Evolutionary conservation across 2,797 vertebrate genomes (phyloP).

Genomic region (Bovichtus diacanthus): DNA sequence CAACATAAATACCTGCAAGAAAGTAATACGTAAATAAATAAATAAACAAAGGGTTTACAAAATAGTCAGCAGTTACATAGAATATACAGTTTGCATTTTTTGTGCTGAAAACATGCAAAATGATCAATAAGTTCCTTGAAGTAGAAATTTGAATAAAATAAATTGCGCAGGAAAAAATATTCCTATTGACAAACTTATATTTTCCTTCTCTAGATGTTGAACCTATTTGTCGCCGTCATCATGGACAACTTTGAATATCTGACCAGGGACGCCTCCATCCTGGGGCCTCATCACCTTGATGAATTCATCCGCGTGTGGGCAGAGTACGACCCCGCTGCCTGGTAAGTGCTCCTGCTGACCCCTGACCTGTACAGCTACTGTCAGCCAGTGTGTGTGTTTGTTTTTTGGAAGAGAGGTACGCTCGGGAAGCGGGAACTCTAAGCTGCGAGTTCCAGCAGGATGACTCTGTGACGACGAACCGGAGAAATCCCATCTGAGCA

Average conservation of each 20-base stretch:
- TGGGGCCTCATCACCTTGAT: conserved; percentile 97
- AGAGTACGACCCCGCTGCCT: conserved; percentile 97
- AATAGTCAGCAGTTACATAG: neutral
- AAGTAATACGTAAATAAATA: no score
- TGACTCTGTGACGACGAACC: conserved; percentile 31
- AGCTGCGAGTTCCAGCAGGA: conserved; percentile 49
- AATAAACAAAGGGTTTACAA: neutral
- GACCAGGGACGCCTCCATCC: conserved; percentile 97
- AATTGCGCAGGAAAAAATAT: no score
- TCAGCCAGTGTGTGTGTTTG: neutral
- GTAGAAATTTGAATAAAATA: neutral
- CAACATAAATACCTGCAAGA: no score
- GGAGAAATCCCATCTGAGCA: conserved; percentile 55
- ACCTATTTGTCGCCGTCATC: conserved; percentile 98
- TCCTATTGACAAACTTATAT: neutral
- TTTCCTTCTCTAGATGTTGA: conserved; percentile 90
- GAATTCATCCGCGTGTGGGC: conserved; percentile 99
- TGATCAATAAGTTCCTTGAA: no score
- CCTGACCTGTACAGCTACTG: neutral
- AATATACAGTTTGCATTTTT: neutral
- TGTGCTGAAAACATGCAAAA: neutral
- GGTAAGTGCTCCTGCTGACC: conserved; percentile 84
- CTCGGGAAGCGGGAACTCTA: conserved; percentile 8
- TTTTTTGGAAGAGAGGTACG: conserved; percentile 1
- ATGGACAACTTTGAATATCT: conserved; percentile 99